Base-by-base conservation (phyloP, 2,113 vertebrate genomes). In the Xyrauchen texanus region DNA sequence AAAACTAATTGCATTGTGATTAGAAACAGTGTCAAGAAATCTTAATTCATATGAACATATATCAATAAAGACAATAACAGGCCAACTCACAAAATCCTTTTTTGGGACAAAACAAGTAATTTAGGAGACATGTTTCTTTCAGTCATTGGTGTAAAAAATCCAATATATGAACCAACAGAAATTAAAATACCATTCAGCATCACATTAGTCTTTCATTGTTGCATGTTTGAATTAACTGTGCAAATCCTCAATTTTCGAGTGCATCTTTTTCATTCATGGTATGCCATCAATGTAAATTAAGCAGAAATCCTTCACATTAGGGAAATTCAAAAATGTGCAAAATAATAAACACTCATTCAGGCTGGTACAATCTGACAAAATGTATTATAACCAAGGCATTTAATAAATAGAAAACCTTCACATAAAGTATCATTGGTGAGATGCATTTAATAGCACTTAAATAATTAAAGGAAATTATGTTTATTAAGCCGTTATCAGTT, bases 191-290 rank as follows among this genome's bases (percentile, higher is more conserved):
- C 65, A 64, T 47, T 44, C 53, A 4, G 53, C 2, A 57, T 12
- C n/a, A 52, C 55, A 9, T 11, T 61, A 21, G 10, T 51, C 64
- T 53, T 34, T 34, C 21, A 1, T 34, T 78, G 65, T 68, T 52
- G 67, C 57, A 58, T 61, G 60, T 75, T 74, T n/a, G 46, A 5
- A 55, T 16, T 15, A 4, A 52, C 62, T 80, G 76, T 84, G 79
- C 79, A 81, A 84, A 74, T 72, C 49, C 8, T 55, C 10, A 12
- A 42, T 60, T 73, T 76, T 7, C 9, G 15, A 81, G 64, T 77
- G 68, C 73, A 73, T 80, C 47, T 15, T 53, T 47, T 13, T 74
- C 49, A 57, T 53, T 76, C 45, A 63, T 34, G 7, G 6, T 58
- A 76, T 52, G 65, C 7, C 70, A 16, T 61, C 60, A 45, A 68